These are phyloP conservation scores for Yponomeuta plumbellus DNA, from an alignment of 2,888 invertebrate species.

Conservation along the genomic window DNA sequence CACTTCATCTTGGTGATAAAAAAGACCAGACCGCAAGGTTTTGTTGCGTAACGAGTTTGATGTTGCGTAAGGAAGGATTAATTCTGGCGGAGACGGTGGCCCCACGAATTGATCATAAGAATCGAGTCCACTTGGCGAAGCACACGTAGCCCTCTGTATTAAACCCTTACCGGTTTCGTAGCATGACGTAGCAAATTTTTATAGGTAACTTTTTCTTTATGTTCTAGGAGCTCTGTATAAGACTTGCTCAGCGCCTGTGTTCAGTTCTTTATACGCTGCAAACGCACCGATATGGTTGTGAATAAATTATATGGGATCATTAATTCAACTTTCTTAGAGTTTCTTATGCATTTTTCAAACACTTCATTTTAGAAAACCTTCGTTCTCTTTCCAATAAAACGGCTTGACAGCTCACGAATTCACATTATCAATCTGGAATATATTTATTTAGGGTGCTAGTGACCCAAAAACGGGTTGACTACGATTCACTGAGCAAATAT, in stretches of 20 bases:
- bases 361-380: not conserved
- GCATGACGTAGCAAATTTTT: not conserved
- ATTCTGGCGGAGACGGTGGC: slow-evolving; percentile 9
- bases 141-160: not conserved
- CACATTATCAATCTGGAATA: not conserved
- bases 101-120: not conserved
- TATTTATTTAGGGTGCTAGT: slow-evolving; percentile 14
- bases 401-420: not conserved
- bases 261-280: no score
- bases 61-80: slow-evolving; percentile 6
- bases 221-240: no score
- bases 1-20: not conserved
- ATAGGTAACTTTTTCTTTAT: no score
- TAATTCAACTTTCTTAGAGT: no score
- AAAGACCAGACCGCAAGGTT: slow-evolving; percentile 1
- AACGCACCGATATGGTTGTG: no score
- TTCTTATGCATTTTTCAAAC: no score
- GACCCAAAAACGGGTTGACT: slow-evolving; percentile 21
- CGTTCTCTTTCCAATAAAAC: not conserved
- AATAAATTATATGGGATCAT: no score
- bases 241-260: no score
- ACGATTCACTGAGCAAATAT: slow-evolving; percentile 16
- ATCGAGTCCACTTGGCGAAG: not conserved
- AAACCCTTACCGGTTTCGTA: not conserved
- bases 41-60: slow-evolving; percentile 6